These are phyloP conservation scores for Mirounga angustirostris DNA, from an alignment of 2,113 vertebrate species.

Conservation along the genomic window DNA sequence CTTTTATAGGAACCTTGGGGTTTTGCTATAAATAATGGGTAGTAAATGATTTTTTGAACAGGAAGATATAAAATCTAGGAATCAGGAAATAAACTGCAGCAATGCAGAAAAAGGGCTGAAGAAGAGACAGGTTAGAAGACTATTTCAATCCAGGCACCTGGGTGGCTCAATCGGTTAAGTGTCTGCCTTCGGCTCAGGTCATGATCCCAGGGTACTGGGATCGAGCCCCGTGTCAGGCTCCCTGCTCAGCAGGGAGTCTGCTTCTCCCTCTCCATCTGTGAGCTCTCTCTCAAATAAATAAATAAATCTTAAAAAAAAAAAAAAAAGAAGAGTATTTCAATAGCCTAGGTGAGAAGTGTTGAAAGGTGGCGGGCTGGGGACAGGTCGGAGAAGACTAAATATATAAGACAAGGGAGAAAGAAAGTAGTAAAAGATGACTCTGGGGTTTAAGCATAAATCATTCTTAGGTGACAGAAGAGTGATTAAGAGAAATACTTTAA, in stretches of 20 bases:
- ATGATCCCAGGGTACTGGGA: too few relatives aligned
- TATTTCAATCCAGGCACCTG: too few relatives aligned
- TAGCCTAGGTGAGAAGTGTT: not conserved
- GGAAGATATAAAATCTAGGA: not conserved
- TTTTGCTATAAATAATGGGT: constrained; percentile 2
- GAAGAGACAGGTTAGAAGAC: not conserved
- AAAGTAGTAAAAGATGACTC: not conserved
- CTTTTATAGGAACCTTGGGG: not conserved
- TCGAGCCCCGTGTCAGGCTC: too few relatives aligned
- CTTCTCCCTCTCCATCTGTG: too few relatives aligned
- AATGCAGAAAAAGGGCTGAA: not conserved
- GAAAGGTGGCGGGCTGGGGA: not conserved
- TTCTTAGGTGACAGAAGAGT: not conserved
- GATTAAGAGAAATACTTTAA: not conserved
- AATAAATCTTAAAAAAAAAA: too few relatives aligned
- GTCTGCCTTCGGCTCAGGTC: too few relatives aligned
- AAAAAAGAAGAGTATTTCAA: not conserved
- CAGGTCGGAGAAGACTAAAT: not conserved
- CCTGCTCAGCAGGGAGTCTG: too few relatives aligned
- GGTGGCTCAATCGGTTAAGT: too few relatives aligned
- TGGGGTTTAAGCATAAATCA: not conserved
- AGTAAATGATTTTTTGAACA: constrained; percentile 4
- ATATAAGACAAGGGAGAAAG: not conserved
- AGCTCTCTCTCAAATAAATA: too few relatives aligned
- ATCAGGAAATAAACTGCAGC: not conserved